Evolutionary conservation across 2,113 vertebrate genomes (phyloP).

Genomic region (Ophiodon elongatus): DNA sequence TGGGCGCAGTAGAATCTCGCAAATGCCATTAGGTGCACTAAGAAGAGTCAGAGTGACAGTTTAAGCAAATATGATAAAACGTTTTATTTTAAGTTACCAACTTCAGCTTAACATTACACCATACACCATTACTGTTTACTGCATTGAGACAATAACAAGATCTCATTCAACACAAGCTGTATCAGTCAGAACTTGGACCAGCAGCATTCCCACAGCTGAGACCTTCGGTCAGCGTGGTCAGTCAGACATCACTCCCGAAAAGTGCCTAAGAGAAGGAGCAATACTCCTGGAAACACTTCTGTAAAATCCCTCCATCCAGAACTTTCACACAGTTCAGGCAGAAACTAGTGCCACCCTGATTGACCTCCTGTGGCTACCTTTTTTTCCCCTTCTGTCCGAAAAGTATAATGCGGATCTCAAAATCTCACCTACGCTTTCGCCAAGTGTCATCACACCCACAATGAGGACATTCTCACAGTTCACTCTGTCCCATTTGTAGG

Average conservation of each 20-base stretch:
- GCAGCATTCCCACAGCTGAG: constrained; percentile 22
- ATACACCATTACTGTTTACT: background rate
- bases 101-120: background rate
- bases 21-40: background rate
- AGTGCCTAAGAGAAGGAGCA: constrained; percentile 21
- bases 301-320: background rate
- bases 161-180: background rate
- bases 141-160: background rate
- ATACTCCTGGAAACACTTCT: constrained; percentile 7
- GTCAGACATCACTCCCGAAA: constrained; percentile 18
- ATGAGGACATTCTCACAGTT: constrained; percentile 13
- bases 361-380: background rate
- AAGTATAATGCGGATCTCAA: constrained; percentile 3
- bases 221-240: constrained; percentile 8
- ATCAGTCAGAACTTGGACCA: background rate
- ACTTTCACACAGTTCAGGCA: constrained; percentile 22
- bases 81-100: background rate
- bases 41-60: too few relatives aligned
- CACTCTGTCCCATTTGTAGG: constrained; percentile 21
- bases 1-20: background rate
- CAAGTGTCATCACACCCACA: constrained; percentile 16
- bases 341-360: background rate
- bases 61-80: too few relatives aligned
- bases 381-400: background rate
- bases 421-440: background rate